Conservation (phyloP, 2,797 vertebrate genomes). For the Fringilla coelebs region DNA sequence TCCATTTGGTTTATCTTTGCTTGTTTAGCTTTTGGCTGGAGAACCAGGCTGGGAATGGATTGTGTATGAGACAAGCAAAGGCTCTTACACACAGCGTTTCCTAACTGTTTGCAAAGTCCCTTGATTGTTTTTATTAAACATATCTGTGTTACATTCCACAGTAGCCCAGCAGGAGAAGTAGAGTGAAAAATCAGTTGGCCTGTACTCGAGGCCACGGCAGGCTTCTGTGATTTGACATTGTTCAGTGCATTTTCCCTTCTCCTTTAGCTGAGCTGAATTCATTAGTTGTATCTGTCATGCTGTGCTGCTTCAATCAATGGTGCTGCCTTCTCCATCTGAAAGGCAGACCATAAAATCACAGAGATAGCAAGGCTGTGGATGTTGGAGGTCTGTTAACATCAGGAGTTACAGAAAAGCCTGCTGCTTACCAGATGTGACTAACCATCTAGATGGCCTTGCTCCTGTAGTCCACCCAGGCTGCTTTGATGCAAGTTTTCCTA, state of each 20-base stretch:
- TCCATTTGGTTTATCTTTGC: neutral
- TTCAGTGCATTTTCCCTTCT: slow-evolving; percentile 11
- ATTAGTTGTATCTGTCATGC: slow-evolving; percentile 6
- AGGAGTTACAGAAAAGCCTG: neutral
- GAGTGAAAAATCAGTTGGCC: slow-evolving; percentile 11
- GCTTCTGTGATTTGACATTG: neutral
- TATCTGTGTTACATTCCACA: neutral
- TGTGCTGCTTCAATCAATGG: slow-evolving; percentile 40
- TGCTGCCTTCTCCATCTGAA: slow-evolving; percentile 22
- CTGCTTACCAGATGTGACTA: neutral
- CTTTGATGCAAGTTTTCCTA: neutral
- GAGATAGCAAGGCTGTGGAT: neutral
- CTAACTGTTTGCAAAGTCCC: neutral
- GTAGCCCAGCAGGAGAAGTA: neutral
- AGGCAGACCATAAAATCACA: slow-evolving; percentile 36
- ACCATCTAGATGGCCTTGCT: neutral
- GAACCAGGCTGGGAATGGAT: neutral
- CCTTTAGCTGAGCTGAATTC: slow-evolving; percentile 12
- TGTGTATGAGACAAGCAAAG: neutral
- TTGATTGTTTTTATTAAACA: slow-evolving; percentile 23
- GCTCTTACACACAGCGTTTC: neutral
- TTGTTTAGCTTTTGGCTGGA: neutral
- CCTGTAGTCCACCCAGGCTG: neutral
- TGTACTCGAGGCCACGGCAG: neutral
- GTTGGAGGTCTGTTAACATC: slow-evolving; percentile 27